Evolutionary conservation across 2,113 vertebrate species (phyloP), one percentile per base, ranked within the genome.

Genomic region (Raja brachyura): DNA sequence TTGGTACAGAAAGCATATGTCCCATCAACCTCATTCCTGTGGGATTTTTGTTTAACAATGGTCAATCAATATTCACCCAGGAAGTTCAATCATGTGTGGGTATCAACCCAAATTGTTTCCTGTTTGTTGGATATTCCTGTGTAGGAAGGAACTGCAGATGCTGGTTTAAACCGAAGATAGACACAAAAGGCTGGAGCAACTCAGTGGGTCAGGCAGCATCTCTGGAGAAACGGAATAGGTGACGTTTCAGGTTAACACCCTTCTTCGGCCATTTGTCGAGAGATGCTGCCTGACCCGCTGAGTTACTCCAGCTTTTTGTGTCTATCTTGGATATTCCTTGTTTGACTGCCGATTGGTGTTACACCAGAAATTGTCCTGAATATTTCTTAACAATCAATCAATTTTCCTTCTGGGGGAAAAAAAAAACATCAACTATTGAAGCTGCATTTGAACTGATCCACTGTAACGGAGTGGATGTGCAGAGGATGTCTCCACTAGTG

Each of bases 401-500:
- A 25, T 73, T 48, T 73, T 20, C 16, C 68, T 73, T 11, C 68
- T 54, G 33, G 90, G 20, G 0, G 39, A 48, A 48, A 25, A 48
- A 48, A 25, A 92, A 48, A 92, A 10, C 39, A 74, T 92, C 90
- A 92, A 66, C 48, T 92, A 90, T 70, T 63, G 68, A 90, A 61
- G 3, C 0, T 68, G 63, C 33, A 39, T 63, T 33, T 10, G 61
- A 90, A 90, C 61, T 68, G 88, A 61, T 10, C 0, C 33, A 73
- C 63, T 13, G 66, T 18, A 39, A 48, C 39, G 0, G 39, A 48
- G 39, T 48, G 3, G 39, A 48, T 48, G 39, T 48, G 39, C 1
- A 48, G 39, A 48, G 39, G 39, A 48, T 48, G 39, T 48, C 39
- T 48, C 39, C 39, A 48, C 39, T 48, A 48, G 39, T 48, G 39